Evolutionary conservation across 2,113 vertebrate genomes (phyloP).

Genomic region (Theristicus caerulescens): DNA sequence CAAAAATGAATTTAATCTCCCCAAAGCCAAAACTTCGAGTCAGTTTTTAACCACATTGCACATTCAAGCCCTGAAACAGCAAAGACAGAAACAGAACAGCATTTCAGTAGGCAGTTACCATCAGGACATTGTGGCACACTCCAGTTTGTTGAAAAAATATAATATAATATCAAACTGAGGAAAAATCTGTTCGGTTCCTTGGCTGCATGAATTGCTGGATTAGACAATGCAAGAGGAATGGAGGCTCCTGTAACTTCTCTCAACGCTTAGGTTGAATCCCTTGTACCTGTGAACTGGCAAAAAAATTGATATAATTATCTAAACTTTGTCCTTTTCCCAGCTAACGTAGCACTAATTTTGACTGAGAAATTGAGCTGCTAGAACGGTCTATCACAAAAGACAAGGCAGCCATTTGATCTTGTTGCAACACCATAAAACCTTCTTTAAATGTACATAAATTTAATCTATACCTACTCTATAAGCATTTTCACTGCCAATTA

Average conservation of each 20-base stretch:
- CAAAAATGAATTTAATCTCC: slow-evolving; percentile 23
- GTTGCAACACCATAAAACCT: not conserved
- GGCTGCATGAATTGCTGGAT: not conserved
- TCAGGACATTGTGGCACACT: slow-evolving; percentile 49
- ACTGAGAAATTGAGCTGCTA: not conserved
- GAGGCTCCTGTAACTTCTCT: not conserved
- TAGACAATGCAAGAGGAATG: not conserved
- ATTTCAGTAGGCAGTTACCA: slow-evolving; percentile 62
- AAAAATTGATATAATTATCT: not conserved
- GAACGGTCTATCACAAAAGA: not conserved
- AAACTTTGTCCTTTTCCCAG: not conserved
- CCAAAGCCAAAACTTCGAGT: slow-evolving; percentile 19
- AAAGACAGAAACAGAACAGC: slow-evolving; percentile 61
- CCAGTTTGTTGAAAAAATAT: slow-evolving; percentile 61
- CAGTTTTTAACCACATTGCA: slow-evolving; percentile 39
- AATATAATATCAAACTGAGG: slow-evolving; percentile 30
- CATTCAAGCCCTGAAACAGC: slow-evolving; percentile 28
- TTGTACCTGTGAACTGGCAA: not conserved
- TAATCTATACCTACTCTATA: not conserved
- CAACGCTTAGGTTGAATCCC: rapidly evolving
- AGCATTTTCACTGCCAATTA: not conserved
- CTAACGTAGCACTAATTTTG: not conserved
- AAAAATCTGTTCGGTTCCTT: slow-evolving; percentile 43
- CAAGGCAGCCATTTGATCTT: not conserved
- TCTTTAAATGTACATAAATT: not conserved